Percentiles rank a stretch among this genome's conserved stretches.
Conservation (phyloP, 37 sponge, comb jelly and placozoan species). For the Aphrocallistes beatrix region DNA sequence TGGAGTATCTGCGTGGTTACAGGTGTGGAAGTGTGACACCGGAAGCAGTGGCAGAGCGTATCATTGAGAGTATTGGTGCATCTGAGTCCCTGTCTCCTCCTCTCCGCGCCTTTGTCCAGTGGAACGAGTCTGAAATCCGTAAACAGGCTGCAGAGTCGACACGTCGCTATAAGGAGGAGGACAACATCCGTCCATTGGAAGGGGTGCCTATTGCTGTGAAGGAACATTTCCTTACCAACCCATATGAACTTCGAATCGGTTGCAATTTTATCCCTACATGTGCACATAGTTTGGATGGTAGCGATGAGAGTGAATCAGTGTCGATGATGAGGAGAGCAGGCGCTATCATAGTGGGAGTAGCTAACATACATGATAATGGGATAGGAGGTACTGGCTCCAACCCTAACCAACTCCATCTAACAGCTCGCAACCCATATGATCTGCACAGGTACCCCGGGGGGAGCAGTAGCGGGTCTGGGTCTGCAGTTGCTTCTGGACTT, state of each 20-base stretch:
- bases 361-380: conserved; percentile 88
- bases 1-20: neutral
- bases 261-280: conserved; percentile 24
- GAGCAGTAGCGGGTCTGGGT: conserved; percentile 73
- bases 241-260: conserved; percentile 40
- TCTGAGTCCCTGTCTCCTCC: conserved; percentile 40
- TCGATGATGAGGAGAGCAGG: conserved; percentile 51
- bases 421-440: conserved; percentile 79
- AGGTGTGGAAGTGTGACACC: neutral
- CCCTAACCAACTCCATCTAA: conserved; percentile 50
- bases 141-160: conserved; percentile 63
- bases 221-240: conserved; percentile 53
- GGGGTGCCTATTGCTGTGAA: conserved; percentile 80
- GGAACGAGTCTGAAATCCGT: conserved; percentile 30
- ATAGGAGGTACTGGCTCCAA: conserved; percentile 72
- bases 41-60: conserved; percentile 17
- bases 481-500: conserved; percentile 71
- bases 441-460: conserved; percentile 64
- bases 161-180: conserved; percentile 49
- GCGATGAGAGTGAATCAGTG: conserved; percentile 32
- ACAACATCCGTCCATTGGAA: conserved; percentile 63
- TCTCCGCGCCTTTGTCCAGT: conserved; percentile 47
- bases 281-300: conserved; percentile 5
- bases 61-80: conserved; percentile 33
- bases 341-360: conserved; percentile 70